phyloP scores from a whole-genome alignment of 2,113 vertebrate genomes.

The Bolborhynchus lineola region DNA sequence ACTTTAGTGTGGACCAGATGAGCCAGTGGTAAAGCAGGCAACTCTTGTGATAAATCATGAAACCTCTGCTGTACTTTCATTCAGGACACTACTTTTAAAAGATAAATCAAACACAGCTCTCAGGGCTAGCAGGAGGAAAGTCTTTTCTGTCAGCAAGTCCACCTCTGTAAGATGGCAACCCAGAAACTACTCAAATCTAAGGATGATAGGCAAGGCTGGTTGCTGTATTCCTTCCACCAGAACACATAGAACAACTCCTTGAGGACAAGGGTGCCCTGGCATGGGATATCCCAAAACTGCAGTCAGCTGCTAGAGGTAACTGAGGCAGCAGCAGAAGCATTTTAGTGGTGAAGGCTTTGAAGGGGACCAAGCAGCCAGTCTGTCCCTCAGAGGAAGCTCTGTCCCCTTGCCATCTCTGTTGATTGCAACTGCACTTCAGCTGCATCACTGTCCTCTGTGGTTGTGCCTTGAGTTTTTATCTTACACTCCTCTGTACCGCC shows the following conservation, averaged over 20 bases:
- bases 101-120: not conserved
- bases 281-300: not conserved
- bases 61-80: not conserved
- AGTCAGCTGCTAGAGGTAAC: not conserved
- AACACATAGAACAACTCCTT: not conserved
- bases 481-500: rapidly evolving
- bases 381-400: not conserved
- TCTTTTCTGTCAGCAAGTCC: not conserved
- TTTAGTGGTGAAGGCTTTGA: not conserved
- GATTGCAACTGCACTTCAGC: not conserved
- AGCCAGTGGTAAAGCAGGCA: not conserved
- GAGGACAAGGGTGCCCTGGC: not conserved
- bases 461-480: not conserved
- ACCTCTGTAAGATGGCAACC: not conserved
- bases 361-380: not conserved
- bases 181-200: not conserved
- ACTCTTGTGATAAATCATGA: not conserved
- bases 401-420: not conserved
- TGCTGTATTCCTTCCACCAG: not conserved
- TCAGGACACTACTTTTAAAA: not conserved
- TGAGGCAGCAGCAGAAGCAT: not conserved
- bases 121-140: not conserved
- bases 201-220: not conserved
- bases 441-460: not conserved
- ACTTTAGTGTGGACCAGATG: not conserved